Conservation (phyloP, 2,113 vertebrate genomes). For the Noctilio leporinus region DNA sequence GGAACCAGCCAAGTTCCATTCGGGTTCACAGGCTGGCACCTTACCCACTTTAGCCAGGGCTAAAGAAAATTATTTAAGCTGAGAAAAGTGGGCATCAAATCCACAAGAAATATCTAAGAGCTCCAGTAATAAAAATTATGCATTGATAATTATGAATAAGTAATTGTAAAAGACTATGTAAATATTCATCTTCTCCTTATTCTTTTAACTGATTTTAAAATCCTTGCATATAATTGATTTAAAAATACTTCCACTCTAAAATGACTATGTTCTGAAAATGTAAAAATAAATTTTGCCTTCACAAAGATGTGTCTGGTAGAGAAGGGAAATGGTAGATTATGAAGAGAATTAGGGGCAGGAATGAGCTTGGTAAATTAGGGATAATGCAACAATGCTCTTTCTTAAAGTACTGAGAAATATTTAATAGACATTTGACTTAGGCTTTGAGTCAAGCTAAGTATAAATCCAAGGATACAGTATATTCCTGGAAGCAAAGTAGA, state of each 20-base stretch:
- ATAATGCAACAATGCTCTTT: neutral
- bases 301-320: neutral
- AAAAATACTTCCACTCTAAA: neutral
- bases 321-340: neutral
- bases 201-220: neutral
- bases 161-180: neutral
- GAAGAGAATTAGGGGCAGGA: neutral
- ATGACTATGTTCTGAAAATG: neutral
- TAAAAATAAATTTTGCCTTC: neutral
- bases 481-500: neutral
- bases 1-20: no score
- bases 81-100: neutral
- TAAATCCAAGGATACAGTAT: neutral
- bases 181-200: neutral
- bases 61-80: neutral
- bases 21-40: no score
- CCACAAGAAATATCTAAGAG: neutral
- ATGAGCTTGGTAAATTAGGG: neutral
- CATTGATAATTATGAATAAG: neutral
- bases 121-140: neutral
- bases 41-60: no score
- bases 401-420: neutral
- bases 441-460: neutral
- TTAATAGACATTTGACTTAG: neutral
- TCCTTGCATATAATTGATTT: neutral